phyloP scores from a whole-genome alignment of 2,113 vertebrate genomes.

The Tringa solitaria region DNA sequence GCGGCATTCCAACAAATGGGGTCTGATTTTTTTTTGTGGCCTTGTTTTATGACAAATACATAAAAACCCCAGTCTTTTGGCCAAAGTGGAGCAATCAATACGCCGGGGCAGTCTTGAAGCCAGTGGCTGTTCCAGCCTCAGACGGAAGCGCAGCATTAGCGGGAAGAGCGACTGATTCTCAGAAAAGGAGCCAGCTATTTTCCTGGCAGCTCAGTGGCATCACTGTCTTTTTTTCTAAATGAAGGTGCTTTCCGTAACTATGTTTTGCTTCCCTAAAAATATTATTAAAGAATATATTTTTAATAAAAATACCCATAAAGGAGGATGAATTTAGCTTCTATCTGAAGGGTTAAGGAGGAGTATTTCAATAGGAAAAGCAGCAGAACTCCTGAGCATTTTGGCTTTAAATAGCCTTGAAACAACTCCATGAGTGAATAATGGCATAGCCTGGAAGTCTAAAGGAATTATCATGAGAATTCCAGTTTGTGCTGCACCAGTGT shows the following conservation, averaged over 20 bases:
- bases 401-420: neutral
- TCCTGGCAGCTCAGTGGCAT: neutral
- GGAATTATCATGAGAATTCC: neutral
- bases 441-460: neutral
- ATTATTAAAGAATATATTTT: neutral
- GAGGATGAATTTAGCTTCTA: neutral
- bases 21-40: neutral
- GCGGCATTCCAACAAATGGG: accelerated
- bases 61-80: neutral
- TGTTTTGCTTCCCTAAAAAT: neutral
- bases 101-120: neutral
- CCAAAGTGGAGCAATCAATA: neutral
- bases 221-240: neutral
- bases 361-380: neutral
- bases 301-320: neutral
- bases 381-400: neutral
- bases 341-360: neutral
- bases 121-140: neutral
- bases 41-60: neutral
- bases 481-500: neutral
- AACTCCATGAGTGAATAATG: neutral
- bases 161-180: neutral
- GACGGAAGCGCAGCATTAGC: accelerated
- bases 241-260: neutral
- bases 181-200: neutral